Conservation (phyloP, 1,140 invertebrate species). For the Halyomorpha halys region DNA sequence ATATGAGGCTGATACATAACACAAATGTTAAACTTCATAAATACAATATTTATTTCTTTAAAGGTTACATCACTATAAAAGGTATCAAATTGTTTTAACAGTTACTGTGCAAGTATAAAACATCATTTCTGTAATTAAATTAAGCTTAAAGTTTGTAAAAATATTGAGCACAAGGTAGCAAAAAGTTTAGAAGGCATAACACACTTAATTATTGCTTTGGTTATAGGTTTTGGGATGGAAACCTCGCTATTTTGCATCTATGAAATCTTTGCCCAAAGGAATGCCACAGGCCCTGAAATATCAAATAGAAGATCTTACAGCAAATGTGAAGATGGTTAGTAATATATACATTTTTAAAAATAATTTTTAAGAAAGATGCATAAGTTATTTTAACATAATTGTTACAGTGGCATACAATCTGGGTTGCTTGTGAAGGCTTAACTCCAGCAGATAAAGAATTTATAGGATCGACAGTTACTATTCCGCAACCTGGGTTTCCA, state of each 20-base stretch:
- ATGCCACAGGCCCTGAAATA: constrained; percentile 54
- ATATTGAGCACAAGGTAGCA: too few relatives aligned
- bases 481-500: constrained; percentile 59
- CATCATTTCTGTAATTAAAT: too few relatives aligned
- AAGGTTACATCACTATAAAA: too few relatives aligned
- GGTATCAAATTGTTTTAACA: too few relatives aligned
- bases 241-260: constrained; percentile 56
- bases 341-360: background rate
- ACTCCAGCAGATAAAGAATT: constrained; percentile 63
- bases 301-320: constrained; percentile 40
- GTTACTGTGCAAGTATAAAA: too few relatives aligned
- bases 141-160: too few relatives aligned
- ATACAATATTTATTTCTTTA: too few relatives aligned
- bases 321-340: constrained; percentile 29
- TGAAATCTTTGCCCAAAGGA: constrained; percentile 44
- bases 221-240: constrained; percentile 52
- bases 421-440: constrained; percentile 73
- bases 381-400: background rate
- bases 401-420: constrained; percentile 52
- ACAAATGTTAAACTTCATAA: too few relatives aligned
- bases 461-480: constrained; percentile 55
- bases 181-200: too few relatives aligned
- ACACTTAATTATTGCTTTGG: constrained; percentile 13
- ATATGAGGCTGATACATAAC: too few relatives aligned
- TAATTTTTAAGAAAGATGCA: background rate